Evolutionary conservation across 2,888 invertebrate genomes (phyloP).

Genomic region (Synergus umbraculus): DNA sequence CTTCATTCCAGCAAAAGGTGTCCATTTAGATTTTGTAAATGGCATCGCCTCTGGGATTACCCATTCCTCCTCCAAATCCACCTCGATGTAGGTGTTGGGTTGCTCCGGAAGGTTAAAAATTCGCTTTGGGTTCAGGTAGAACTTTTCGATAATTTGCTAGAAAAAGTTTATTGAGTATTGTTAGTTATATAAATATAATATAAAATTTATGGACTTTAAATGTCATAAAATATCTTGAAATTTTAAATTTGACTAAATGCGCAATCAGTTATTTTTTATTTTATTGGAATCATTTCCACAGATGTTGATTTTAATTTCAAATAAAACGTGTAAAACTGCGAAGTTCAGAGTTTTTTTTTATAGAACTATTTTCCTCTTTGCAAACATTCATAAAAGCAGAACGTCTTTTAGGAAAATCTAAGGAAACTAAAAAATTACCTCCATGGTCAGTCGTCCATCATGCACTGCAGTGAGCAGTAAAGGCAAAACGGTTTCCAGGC

Average conservation of each 20-base stretch:
- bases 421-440: slow-evolving; percentile 77
- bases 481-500: slow-evolving; percentile 98
- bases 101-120: slow-evolving; percentile 99
- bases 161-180: not conserved
- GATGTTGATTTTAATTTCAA: too few species aligned
- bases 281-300: too few species aligned
- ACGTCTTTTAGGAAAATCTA: too few species aligned
- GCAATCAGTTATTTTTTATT: too few species aligned
- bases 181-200: not conserved
- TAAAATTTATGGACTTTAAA: too few species aligned
- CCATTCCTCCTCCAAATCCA: slow-evolving; percentile 96
- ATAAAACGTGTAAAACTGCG: too few species aligned
- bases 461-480: slow-evolving; percentile 95
- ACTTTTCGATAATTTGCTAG: slow-evolving; percentile 91
- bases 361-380: too few species aligned
- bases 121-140: slow-evolving; percentile 94
- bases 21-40: slow-evolving; percentile 97
- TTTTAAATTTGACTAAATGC: not conserved
- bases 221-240: too few species aligned
- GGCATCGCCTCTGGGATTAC: slow-evolving; percentile 88
- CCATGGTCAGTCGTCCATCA: slow-evolving; percentile 91
- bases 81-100: slow-evolving; percentile 96
- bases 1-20: slow-evolving; percentile 94
- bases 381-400: too few species aligned
- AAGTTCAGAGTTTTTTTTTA: not conserved